phyloP scores from a whole-genome alignment of 1,140 invertebrate genomes.

The Drosophila melanica region DNA sequence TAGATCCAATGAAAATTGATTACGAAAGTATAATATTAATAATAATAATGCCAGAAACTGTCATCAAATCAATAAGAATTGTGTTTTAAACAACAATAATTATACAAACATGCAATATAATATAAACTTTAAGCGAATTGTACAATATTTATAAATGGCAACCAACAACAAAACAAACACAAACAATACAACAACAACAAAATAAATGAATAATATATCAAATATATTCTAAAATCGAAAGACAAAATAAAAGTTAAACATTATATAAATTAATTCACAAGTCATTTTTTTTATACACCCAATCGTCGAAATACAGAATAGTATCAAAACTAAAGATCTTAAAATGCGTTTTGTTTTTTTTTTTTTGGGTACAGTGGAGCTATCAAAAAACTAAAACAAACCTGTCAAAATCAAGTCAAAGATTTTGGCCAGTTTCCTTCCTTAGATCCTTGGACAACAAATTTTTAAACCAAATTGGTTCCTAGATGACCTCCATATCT shows the following conservation, averaged over 20 bases:
- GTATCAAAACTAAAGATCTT: no score
- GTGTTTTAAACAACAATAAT: slow-evolving; percentile 18
- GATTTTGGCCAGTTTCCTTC: no score
- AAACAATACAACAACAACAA: slow-evolving; percentile 24
- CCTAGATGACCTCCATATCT: no score
- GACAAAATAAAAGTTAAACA: slow-evolving; percentile 65
- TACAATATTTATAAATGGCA: slow-evolving; percentile 48
- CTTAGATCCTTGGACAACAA: no score
- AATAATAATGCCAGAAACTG: slow-evolving; percentile 3
- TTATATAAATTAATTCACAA: slow-evolving; percentile 13
- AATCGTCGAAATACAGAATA: no score
- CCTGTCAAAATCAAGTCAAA: no score
- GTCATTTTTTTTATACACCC: not conserved
- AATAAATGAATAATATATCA: slow-evolving; percentile 42
- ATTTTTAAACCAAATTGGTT: no score
- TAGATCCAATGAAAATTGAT: slow-evolving; percentile 16
- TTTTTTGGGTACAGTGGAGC: no score
- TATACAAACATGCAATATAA: slow-evolving; percentile 27
- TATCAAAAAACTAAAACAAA: no score
- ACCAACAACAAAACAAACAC: slow-evolving; percentile 24
- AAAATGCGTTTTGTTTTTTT: no score
- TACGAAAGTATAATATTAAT: slow-evolving; percentile 1
- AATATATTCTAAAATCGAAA: slow-evolving; percentile 49
- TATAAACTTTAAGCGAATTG: slow-evolving; percentile 39
- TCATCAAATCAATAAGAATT: slow-evolving; percentile 16